phyloP scores from a whole-genome alignment of 2,797 vertebrate species.

The Sylvilagus floridanus region DNA sequence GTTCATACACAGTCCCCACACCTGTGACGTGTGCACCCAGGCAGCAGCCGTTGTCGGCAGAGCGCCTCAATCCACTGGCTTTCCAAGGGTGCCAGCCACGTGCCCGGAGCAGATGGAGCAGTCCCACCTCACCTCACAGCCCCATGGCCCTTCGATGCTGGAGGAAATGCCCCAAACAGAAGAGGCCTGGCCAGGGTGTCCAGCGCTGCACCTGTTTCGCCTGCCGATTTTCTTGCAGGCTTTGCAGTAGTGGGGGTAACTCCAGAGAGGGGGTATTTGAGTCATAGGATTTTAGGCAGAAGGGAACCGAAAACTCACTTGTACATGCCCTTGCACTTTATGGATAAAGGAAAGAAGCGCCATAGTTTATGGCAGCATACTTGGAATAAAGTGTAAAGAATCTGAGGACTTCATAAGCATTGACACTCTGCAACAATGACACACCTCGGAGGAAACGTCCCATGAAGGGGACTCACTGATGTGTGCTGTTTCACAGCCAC shows the following conservation, averaged over 20 bases:
- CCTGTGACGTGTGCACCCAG: neutral
- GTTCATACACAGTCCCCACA: neutral
- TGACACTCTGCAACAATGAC: neutral
- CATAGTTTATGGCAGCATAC: neutral
- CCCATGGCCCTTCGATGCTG: neutral
- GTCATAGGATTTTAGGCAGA: neutral
- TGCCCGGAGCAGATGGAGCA: neutral
- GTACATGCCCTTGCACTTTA: neutral
- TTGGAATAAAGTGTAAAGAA: neutral
- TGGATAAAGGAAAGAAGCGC: neutral
- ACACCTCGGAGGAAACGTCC: neutral
- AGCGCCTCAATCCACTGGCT: neutral
- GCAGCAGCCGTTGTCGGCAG: neutral
- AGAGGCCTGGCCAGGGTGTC: too few relatives aligned
- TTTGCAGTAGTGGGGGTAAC: neutral
- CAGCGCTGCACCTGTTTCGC: neutral
- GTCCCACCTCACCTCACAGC: neutral
- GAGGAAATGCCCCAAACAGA: neutral
- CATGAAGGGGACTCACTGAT: neutral
- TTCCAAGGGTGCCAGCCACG: neutral
- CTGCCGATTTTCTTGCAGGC: neutral
- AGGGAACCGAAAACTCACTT: neutral
- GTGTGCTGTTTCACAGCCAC: neutral
- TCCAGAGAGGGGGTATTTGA: neutral
- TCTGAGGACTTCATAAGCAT: neutral